A percentile compares a stretch with the other conserved stretches of the same genome.
Conservation (phyloP, 2,797 vertebrate species). For the Pangasius djambal region DNA sequence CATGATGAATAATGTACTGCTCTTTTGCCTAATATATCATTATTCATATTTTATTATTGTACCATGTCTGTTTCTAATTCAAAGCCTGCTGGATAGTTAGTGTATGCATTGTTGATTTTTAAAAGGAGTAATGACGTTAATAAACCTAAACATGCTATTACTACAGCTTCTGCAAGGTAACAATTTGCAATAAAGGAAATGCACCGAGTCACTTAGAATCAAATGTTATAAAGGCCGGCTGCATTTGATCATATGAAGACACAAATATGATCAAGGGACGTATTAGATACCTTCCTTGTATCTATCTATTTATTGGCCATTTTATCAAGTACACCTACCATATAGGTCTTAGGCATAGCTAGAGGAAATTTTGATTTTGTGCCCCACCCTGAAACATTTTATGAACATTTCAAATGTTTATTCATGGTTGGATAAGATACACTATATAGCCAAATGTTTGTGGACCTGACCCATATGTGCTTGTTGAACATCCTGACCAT, state of each 20-base stretch:
- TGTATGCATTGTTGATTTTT: not conserved
- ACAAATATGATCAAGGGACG: not conserved
- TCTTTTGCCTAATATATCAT: not conserved
- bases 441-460: too few relatives aligned
- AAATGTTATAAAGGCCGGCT: not conserved
- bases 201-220: too few relatives aligned
- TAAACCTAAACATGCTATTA: not conserved
- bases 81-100: not conserved
- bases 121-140: not conserved
- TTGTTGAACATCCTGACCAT: too few relatives aligned
- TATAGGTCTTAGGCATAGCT: not conserved
- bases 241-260: not conserved
- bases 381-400: too few relatives aligned
- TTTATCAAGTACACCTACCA: not conserved
- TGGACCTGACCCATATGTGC: too few relatives aligned
- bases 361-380: not conserved
- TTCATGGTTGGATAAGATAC: not conserved
- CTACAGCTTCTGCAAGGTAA: not conserved
- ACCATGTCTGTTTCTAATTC: not conserved
- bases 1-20: conserved; percentile 8
- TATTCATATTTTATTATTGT: not conserved
- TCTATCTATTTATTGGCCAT: not conserved
- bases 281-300: not conserved
- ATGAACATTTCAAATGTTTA: not conserved
- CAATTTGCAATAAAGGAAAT: not conserved